Conservation (phyloP, 2,888 invertebrate species). For the Cheilosia scutellata region DNA sequence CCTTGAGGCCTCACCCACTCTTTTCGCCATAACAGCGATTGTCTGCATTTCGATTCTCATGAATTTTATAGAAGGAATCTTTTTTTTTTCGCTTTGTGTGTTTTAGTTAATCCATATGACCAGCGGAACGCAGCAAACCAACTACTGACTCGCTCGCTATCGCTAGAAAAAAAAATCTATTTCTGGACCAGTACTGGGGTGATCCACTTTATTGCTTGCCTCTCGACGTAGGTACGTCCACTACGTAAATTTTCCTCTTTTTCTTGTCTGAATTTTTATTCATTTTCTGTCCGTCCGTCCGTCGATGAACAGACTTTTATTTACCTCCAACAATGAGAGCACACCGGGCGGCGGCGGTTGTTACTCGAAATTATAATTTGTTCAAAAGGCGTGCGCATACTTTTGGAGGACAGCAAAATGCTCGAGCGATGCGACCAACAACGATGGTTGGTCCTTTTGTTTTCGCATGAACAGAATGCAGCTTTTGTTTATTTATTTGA, state of each 20-base stretch:
- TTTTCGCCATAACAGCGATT: neutral
- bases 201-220: conserved; percentile 13
- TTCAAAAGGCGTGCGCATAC: conserved; percentile 4
- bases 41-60: conserved; percentile 21
- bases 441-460: neutral
- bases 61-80: conserved; percentile 5
- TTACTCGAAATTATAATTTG: conserved; percentile 9
- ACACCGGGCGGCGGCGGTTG: neutral
- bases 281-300: neutral
- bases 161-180: conserved; percentile 8
- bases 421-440: neutral
- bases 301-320: neutral
- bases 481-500: conserved; percentile 2
- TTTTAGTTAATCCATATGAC: conserved; percentile 1
- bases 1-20: neutral
- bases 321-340: conserved; percentile 6
- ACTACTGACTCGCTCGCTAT: neutral
- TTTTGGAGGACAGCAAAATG: conserved; percentile 3
- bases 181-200: conserved; percentile 23
- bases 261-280: neutral
- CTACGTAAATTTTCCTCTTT: neutral
- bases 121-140: conserved; percentile 16
- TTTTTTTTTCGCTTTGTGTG: neutral
- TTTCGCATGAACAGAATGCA: neutral
- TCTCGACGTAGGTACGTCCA: neutral